Evolutionary conservation across 2,888 invertebrate genomes (phyloP).

Genomic region (Esperia sulphurella): DNA sequence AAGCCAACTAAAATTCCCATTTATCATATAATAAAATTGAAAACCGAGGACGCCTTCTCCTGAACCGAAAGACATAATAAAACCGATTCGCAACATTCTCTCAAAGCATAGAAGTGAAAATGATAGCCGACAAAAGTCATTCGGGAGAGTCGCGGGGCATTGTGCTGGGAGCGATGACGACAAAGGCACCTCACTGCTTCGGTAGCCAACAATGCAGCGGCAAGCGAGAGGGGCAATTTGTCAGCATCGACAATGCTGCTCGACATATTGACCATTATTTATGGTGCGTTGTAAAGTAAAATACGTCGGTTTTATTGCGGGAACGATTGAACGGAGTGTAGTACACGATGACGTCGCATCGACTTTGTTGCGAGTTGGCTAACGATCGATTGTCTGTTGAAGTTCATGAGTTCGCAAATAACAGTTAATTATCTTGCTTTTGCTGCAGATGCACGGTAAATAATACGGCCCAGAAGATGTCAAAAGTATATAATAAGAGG

Average conservation of each 20-base stretch:
- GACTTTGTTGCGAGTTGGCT: conserved; percentile 51
- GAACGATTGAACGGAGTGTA: conserved; percentile 69
- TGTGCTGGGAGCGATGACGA: conserved; percentile 47
- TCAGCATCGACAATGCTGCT: conserved; percentile 72
- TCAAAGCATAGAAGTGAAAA: conserved; percentile 64
- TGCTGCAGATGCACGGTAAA: too few relatives aligned
- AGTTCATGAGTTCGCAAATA: conserved; percentile 10
- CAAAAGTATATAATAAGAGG: too few relatives aligned
- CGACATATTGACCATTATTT: conserved; percentile 79
- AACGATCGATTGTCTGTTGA: conserved; percentile 28
- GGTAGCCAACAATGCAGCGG: conserved; percentile 69
- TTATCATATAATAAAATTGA: conserved; percentile 61
- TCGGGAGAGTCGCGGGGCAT: conserved; percentile 49
- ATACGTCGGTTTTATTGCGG: conserved; percentile 72
- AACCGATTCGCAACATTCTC: conserved; percentile 58
- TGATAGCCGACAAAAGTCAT: conserved; percentile 70
- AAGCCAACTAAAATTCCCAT: conserved; percentile 54
- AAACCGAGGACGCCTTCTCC: conserved; percentile 41
- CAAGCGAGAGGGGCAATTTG: conserved; percentile 72
- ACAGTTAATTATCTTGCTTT: background rate
- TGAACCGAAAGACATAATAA: conserved; percentile 62
- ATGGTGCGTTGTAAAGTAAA: conserved; percentile 71
- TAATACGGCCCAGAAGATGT: too few relatives aligned
- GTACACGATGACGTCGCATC: conserved; percentile 60
- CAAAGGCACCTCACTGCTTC: conserved; percentile 56